Percentiles rank a stretch among this genome's conserved stretches.
Evolutionary conservation across 2,113 vertebrate species (phyloP).

Genomic region (Nestor notabilis): DNA sequence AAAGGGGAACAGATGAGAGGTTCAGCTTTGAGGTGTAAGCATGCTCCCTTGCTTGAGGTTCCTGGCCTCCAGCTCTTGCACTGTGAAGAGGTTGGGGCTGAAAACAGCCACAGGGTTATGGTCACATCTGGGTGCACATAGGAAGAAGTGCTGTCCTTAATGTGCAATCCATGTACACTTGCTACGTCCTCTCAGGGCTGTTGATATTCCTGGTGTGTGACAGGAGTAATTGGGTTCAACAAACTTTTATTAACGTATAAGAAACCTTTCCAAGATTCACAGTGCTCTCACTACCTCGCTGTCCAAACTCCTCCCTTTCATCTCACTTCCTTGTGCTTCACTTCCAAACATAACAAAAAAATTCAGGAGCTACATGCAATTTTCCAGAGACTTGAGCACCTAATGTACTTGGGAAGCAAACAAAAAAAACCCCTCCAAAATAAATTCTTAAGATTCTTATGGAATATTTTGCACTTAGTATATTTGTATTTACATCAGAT

Average conservation of each 20-base stretch:
- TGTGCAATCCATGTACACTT: fast-evolving
- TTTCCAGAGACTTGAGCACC: background rate
- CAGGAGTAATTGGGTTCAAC: background rate
- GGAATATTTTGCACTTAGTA: background rate
- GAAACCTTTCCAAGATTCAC: background rate
- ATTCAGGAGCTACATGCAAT: background rate
- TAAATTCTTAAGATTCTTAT: background rate
- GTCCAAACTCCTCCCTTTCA: background rate
- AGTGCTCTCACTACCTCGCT: background rate
- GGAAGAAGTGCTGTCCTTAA: background rate
- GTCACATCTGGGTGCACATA: fast-evolving
- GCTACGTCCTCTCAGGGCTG: fast-evolving
- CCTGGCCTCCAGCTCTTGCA: background rate
- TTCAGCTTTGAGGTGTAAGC: background rate
- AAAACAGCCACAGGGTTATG: background rate
- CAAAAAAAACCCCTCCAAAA: background rate
- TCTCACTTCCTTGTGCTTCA: background rate
- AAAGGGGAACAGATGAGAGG: background rate
- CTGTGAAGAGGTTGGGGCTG: background rate
- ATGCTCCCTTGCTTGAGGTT: fast-evolving
- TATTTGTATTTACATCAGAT: background rate
- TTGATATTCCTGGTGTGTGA: background rate
- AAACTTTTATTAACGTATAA: background rate
- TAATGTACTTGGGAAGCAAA: background rate
- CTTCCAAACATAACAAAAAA: background rate